phyloP scores from a whole-genome alignment of 2,888 invertebrate genomes.

The Hypena proboscidalis region DNA sequence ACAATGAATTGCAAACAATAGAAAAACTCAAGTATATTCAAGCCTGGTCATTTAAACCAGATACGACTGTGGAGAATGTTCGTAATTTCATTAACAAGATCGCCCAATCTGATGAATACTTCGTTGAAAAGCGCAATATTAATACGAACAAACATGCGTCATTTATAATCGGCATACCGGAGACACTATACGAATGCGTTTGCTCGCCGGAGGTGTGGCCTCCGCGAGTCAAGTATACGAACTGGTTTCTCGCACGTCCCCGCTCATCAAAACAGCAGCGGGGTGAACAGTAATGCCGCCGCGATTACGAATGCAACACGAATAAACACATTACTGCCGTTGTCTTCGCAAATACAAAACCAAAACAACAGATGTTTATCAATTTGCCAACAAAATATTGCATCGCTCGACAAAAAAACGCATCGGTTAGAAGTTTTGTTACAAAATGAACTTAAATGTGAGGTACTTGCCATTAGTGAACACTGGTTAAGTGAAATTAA shows the following conservation, averaged over 20 bases:
- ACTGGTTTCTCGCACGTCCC: constrained; percentile 17
- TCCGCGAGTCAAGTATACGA: constrained; percentile 7
- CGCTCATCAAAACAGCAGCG: no score
- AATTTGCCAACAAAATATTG: no score
- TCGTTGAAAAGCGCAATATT: constrained; percentile 12
- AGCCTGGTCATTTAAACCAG: constrained; percentile 13
- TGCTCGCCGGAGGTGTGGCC: constrained; percentile 12
- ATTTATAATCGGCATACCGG: constrained; percentile 15
- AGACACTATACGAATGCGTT: not conserved
- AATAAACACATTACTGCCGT: no score
- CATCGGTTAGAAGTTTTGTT: no score
- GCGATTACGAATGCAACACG: no score
- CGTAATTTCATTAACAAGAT: constrained; percentile 10
- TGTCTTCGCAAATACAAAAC: no score
- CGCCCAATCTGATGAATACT: constrained; percentile 3
- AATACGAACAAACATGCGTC: constrained; percentile 8
- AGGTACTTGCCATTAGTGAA: no score
- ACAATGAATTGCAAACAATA: constrained; percentile 6
- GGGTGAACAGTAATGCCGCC: no score
- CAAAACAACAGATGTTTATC: no score
- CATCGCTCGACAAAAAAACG: no score
- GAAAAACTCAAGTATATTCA: constrained; percentile 8
- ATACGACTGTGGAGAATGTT: constrained; percentile 10
- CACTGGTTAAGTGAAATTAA: no score
- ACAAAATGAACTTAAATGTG: no score